Conservation (phyloP, 2,113 vertebrate species). For the Anoura caudifer region DNA sequence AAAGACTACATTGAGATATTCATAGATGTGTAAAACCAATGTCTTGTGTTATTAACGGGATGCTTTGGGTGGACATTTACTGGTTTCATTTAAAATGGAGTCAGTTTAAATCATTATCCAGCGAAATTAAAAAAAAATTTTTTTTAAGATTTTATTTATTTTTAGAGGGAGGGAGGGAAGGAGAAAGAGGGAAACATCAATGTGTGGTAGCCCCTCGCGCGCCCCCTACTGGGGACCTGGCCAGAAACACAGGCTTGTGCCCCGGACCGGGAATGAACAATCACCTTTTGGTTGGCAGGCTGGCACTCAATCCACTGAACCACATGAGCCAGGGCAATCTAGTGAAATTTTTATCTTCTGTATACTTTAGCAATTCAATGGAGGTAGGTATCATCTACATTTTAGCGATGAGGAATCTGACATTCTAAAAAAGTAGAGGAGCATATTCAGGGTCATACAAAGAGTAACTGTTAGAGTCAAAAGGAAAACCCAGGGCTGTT, state of each 20-base stretch:
- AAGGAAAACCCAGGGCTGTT: conserved; percentile 33
- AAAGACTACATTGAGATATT: not conserved
- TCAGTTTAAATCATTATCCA: conserved; percentile 10
- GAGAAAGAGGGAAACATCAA: no score
- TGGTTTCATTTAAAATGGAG: conserved; percentile 29
- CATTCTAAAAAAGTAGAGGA: conserved; percentile 15
- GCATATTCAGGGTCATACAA: conserved; percentile 26
- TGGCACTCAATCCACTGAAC: no score
- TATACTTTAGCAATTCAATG: not conserved
- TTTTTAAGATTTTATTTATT: no score
- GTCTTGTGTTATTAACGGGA: not conserved
- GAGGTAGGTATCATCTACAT: not conserved
- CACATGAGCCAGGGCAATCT: not conserved
- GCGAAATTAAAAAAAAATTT: not conserved
- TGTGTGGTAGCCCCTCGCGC: no score
- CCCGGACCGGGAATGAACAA: no score
- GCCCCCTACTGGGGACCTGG: no score
- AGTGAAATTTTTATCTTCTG: not conserved
- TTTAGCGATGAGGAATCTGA: conserved; percentile 16
- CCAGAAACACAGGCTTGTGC: no score
- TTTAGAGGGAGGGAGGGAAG: no score
- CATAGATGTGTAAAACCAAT: not conserved
- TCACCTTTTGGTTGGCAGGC: no score
- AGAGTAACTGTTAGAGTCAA: not conserved
- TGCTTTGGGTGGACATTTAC: not conserved